Evolutionary conservation across 2,113 vertebrate genomes (phyloP).

Genomic region (Callocephalon fimbriatum): DNA sequence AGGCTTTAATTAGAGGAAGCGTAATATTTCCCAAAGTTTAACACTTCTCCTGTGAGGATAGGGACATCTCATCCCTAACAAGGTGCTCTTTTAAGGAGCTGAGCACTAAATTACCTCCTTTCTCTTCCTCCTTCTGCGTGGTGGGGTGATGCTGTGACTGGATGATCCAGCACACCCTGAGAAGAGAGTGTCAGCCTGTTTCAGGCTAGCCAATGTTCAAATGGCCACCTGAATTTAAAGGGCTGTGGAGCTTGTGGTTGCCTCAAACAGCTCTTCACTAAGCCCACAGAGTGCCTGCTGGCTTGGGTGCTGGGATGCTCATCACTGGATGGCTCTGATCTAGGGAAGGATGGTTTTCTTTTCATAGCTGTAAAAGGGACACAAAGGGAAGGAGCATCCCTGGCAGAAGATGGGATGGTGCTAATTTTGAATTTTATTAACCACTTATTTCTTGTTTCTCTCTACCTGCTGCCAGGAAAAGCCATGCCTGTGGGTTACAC

Average conservation of each 20-base stretch:
- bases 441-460: background rate
- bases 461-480: background rate
- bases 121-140: background rate
- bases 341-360: rapidly evolving
- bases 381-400: rapidly evolving
- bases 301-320: background rate
- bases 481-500: rapidly evolving
- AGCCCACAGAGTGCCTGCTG: rapidly evolving
- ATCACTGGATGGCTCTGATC: background rate
- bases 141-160: background rate
- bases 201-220: background rate
- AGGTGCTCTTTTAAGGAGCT: background rate
- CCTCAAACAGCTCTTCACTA: rapidly evolving
- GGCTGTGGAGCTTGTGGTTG: rapidly evolving
- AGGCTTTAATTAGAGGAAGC: constrained; percentile 76
- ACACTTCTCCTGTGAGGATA: background rate
- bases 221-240: rapidly evolving
- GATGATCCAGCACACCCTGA: rapidly evolving
- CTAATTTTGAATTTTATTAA: background rate
- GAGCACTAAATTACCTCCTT: background rate
- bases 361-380: background rate
- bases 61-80: background rate
- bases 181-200: rapidly evolving
- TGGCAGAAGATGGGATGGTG: background rate
- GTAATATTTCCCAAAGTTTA: constrained; percentile 59